These are phyloP conservation scores for Bettongia penicillata DNA, from an alignment of 2,113 vertebrate species.

Conservation along the genomic window DNA sequence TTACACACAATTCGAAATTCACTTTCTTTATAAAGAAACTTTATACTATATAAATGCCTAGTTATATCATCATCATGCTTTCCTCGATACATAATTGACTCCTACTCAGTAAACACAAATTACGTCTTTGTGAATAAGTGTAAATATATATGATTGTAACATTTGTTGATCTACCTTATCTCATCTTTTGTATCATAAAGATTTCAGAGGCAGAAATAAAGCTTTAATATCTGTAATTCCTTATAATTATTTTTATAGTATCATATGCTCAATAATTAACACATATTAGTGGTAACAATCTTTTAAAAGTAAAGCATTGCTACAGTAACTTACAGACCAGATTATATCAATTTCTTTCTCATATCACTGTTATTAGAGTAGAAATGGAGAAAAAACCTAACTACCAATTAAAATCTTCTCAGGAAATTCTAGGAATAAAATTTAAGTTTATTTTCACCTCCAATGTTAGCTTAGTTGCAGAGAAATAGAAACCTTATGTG, in stretches of 20 bases:
- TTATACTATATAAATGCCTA: not conserved
- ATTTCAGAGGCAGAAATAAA: not conserved
- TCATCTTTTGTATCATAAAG: conserved; percentile 36
- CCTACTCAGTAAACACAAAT: not conserved
- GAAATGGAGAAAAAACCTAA: not conserved
- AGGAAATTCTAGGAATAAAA: not conserved
- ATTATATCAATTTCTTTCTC: not conserved
- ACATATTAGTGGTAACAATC: not conserved
- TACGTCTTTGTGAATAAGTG: not conserved
- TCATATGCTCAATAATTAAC: not conserved
- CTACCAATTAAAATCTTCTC: not conserved
- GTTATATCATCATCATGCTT: not conserved
- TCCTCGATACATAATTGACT: not conserved
- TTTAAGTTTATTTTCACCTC: conserved; percentile 7
- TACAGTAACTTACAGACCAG: not conserved
- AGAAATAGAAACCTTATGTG: not conserved
- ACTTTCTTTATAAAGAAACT: conserved; percentile 17
- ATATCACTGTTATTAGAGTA: not conserved
- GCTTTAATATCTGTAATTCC: not conserved
- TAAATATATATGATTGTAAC: not conserved
- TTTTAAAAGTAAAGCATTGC: not conserved
- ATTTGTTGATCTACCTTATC: conserved; percentile 8
- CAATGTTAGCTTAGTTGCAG: not conserved
- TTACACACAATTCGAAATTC: conserved; percentile 9
- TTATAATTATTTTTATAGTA: not conserved